Evolutionary conservation across 2,113 vertebrate genomes (phyloP).

Genomic region (Alethe diademata): DNA sequence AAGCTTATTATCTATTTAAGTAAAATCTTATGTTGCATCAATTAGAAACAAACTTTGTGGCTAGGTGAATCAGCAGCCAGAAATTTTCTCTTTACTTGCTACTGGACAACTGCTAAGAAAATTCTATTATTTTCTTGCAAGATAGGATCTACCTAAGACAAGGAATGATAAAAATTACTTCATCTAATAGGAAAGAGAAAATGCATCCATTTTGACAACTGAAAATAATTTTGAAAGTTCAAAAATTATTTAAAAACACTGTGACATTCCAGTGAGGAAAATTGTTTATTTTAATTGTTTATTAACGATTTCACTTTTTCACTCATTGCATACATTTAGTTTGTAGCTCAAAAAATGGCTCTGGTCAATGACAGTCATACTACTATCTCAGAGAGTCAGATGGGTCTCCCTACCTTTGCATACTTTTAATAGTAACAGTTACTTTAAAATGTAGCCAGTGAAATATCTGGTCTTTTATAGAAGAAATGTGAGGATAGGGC

Average conservation of each 20-base stretch:
- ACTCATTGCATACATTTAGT: background rate
- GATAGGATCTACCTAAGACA: fast-evolving
- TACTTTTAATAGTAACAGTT: background rate
- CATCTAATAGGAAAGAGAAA: background rate
- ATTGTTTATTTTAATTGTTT: background rate
- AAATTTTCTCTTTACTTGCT: background rate
- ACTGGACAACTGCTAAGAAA: background rate
- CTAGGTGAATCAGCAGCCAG: background rate
- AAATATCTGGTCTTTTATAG: background rate
- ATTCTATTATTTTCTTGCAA: background rate
- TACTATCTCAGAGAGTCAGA: background rate
- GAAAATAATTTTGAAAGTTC: background rate
- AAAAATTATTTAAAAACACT: background rate
- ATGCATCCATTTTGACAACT: background rate
- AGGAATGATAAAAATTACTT: background rate
- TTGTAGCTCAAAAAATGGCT: background rate
- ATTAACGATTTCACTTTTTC: background rate
- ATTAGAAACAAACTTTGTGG: background rate
- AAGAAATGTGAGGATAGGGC: background rate
- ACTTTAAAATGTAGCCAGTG: background rate
- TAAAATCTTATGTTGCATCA: background rate
- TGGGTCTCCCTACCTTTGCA: fast-evolving
- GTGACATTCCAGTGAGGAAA: background rate
- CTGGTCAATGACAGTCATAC: background rate
- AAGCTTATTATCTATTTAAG: background rate